Base-by-base conservation (phyloP, 2,113 vertebrate genomes). In the Isichthys henryi region DNA sequence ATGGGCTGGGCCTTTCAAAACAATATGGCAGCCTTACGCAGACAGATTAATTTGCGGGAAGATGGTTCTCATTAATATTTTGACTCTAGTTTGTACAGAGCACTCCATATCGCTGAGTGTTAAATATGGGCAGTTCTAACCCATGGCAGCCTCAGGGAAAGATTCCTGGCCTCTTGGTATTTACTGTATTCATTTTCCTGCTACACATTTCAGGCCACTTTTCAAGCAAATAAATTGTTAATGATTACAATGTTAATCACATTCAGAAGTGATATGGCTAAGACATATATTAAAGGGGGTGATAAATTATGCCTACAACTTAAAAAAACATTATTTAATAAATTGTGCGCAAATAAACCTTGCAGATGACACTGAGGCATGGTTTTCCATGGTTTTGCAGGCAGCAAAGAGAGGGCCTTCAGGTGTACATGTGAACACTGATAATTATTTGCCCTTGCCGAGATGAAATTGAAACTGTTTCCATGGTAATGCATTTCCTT, bases 381-480 rank as follows among this genome's bases (percentile, higher is more conserved):
- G 45, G 6, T 86, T 35, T 31, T 90, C n/a, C n/a, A n/a, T n/a
- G n/a, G n/a, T n/a, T n/a, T 94, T 93, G 94, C 96, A 96, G 96
- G 96, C 96, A 96, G 96, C 96, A 96, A 94, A 96, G 95, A 96
- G 96, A 96, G 96, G 95, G 95, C 96, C 96, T 96, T 95, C 96
- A 95, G 96, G 96, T 96, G 95, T 96, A 96, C 74, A 88, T 43
- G 96, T 82, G 66, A 86, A 52, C 95, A 96, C 97, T 96, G 96
- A 95, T 97, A 97, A 97, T 97, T 97, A 97, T 96, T 97, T 96
- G 95, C 96, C 85, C 95, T 96, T 96, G 96, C 96, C 94, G 96
- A 96, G 95, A 96, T 95, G 96, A 96, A 96, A 96, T 94, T 96
- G 94, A 96, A 96, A 95, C 96, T 95, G 97, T 97, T 97, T 97